phyloP scores from a whole-genome alignment of 1,140 invertebrate genomes.

The Anastrepha obliqua region DNA sequence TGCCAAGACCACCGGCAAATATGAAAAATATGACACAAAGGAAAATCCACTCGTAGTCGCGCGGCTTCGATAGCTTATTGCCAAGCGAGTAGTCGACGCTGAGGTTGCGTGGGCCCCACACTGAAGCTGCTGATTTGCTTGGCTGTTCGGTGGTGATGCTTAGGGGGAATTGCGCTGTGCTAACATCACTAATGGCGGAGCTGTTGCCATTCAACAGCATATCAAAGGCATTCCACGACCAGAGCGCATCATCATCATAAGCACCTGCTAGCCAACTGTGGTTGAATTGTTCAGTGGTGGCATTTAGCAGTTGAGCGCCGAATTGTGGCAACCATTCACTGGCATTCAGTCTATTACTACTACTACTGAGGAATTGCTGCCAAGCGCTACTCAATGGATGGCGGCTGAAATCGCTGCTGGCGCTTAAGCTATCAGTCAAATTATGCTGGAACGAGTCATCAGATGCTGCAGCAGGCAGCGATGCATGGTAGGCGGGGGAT shows the following conservation, averaged over 20 bases:
- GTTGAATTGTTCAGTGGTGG: background rate
- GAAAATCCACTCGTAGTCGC: slow-evolving; percentile 85
- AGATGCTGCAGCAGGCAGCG: background rate
- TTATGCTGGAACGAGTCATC: background rate
- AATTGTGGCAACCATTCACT: background rate
- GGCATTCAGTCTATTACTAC: background rate
- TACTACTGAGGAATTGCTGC: background rate
- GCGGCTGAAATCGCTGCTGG: background rate
- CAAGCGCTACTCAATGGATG: background rate
- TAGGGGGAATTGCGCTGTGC: background rate
- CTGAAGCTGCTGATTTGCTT: background rate
- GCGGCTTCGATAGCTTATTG: background rate
- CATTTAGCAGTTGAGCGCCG: background rate
- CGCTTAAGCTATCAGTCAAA: slow-evolving; percentile 14
- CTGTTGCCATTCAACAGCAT: background rate
- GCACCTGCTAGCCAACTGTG: background rate
- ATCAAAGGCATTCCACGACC: slow-evolving; percentile 46
- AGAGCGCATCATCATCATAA: slow-evolving; percentile 44
- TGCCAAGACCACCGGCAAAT: slow-evolving; percentile 90
- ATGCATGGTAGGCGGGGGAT: background rate
- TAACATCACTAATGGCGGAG: background rate
- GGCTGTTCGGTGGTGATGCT: background rate
- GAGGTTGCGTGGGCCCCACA: slow-evolving; percentile 35
- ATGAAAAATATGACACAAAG: slow-evolving; percentile 88
- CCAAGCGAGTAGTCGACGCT: background rate